Percentiles rank a stretch among this genome's conserved stretches.
Conservation (phyloP, 2,113 vertebrate species). For the Taxidea taxus region DNA sequence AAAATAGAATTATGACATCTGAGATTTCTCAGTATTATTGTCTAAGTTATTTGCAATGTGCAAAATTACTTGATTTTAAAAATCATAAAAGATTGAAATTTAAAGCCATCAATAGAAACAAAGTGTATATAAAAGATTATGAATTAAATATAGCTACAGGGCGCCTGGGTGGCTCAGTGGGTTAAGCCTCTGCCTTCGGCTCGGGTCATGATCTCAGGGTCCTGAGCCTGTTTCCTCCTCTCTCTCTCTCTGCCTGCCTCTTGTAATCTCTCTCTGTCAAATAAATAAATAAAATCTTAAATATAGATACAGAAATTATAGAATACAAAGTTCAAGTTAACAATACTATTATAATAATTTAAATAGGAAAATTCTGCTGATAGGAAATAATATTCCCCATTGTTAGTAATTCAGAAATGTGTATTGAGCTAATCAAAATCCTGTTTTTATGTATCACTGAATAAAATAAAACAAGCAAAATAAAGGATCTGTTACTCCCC, state of each 20-base stretch:
- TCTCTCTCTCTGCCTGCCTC: too few relatives aligned
- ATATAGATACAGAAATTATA: background rate
- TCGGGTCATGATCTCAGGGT: too few relatives aligned
- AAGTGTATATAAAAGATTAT: background rate
- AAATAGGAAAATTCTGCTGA: background rate
- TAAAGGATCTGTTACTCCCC: background rate
- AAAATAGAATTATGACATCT: conserved; percentile 44
- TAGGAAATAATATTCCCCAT: background rate
- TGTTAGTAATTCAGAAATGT: background rate
- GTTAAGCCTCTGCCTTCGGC: too few relatives aligned
- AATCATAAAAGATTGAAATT: background rate
- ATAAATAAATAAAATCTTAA: too few relatives aligned
- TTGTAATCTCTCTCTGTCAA: too few relatives aligned
- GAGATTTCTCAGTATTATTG: background rate
- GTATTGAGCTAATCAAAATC: background rate
- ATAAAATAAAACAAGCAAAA: background rate
- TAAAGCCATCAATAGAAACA: background rate
- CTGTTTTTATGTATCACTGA: background rate
- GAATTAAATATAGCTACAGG: background rate
- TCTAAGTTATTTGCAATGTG: accelerated
- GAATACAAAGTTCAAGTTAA: background rate
- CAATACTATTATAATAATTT: background rate
- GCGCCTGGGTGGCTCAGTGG: too few relatives aligned
- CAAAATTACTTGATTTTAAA: background rate
- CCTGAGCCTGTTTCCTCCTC: too few relatives aligned